These are phyloP conservation scores for Choristoneura fumiferana DNA, from an alignment of 1,140 invertebrate species.

Conservation along the genomic window DNA sequence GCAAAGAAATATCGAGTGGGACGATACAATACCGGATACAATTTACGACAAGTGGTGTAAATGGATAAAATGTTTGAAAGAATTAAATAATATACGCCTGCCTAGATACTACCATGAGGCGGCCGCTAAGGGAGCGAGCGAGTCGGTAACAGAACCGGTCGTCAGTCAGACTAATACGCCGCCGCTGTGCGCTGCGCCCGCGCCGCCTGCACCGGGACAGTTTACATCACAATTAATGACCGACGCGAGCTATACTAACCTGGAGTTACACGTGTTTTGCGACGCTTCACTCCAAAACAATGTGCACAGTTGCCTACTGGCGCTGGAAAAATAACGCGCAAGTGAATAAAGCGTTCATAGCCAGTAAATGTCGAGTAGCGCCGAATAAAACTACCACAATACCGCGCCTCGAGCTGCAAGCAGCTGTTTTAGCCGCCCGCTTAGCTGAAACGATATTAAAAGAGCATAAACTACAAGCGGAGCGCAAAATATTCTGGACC, in stretches of 20 bases:
- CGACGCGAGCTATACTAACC: too few relatives aligned
- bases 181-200: too few relatives aligned
- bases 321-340: constrained; percentile 21
- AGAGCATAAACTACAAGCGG: constrained; percentile 20
- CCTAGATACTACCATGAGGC: background rate
- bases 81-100: background rate
- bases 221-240: too few relatives aligned
- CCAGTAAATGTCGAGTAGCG: constrained; percentile 32
- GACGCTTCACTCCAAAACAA: constrained; percentile 25
- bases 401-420: constrained; percentile 22
- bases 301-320: constrained; percentile 38
- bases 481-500: constrained; percentile 33
- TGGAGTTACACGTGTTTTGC: constrained; percentile 31
- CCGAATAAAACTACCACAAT: constrained; percentile 22
- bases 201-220: background rate
- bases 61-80: background rate
- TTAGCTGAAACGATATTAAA: constrained; percentile 21
- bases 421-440: constrained; percentile 19
- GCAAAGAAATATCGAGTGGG: background rate
- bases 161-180: too few relatives aligned
- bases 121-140: too few relatives aligned
- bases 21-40: background rate
- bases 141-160: too few relatives aligned
- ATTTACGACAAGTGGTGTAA: background rate
- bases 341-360: constrained; percentile 22